phyloP scores from a whole-genome alignment of 1,140 invertebrate genomes.

The Papilio polytes region DNA sequence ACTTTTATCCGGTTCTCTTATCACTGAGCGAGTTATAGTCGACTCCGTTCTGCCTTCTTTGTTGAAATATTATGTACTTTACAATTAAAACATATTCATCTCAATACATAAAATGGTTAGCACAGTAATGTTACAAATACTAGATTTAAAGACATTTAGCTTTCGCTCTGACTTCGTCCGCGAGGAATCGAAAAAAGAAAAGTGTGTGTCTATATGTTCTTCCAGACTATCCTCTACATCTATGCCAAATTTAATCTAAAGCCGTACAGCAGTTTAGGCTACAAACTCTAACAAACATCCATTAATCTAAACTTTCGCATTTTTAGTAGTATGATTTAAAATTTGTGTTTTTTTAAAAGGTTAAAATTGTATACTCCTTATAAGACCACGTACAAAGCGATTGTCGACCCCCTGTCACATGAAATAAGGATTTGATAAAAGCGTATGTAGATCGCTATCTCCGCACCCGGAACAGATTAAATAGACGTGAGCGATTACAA shows the following conservation, averaged over 20 bases:
- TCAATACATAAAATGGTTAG: not conserved
- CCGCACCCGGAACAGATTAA: not conserved
- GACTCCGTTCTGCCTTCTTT: slow-evolving; percentile 50
- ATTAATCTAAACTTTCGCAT: too few species aligned
- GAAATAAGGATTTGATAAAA: not conserved
- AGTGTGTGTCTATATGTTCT: too few species aligned
- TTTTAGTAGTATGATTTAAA: not conserved
- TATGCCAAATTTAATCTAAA: too few species aligned
- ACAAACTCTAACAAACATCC: too few species aligned
- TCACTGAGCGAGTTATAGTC: slow-evolving; percentile 57
- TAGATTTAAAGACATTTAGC: not conserved
- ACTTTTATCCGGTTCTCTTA: slow-evolving; percentile 71
- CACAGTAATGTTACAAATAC: not conserved
- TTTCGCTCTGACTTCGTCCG: too few species aligned
- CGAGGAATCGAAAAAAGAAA: too few species aligned
- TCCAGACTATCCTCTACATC: too few species aligned
- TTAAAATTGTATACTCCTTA: not conserved
- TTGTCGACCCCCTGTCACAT: not conserved
- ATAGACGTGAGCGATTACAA: slow-evolving; percentile 1
- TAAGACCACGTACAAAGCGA: not conserved
- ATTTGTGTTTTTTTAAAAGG: not conserved
- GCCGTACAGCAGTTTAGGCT: too few species aligned
- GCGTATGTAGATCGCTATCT: not conserved
- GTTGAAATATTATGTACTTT: slow-evolving; percentile 29
- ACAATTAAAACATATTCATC: slow-evolving; percentile 10